Base-by-base conservation (phyloP, 1,140 invertebrate species). In the Cheumatopsyche charites region DNA sequence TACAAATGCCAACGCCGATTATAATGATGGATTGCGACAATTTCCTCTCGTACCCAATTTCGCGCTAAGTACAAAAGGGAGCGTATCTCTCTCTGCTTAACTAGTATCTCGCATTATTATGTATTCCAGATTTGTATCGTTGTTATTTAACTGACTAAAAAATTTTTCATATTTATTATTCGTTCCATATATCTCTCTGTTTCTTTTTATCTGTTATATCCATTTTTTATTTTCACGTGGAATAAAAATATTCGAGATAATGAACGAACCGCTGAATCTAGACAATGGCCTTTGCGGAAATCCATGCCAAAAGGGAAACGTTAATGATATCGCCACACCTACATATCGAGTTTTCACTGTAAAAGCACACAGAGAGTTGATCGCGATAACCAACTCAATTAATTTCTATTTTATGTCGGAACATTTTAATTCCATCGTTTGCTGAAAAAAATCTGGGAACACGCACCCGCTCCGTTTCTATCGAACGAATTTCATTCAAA, bases 21-120 rank as follows among this genome's bases (percentile, higher is more conserved):
- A 21, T 58, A 26, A 58, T 58, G 23, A 58, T 58, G 19, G 12
- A 58, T 58, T 26, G 55, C 23, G 2, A 58, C 55, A 58, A 58
- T 26, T 58, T 58, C 55, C 55, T 58, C 12, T 19, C 23, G 12
- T 13, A 25, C 7, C 55, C 55, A 58, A 3, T 58, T 25, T 25
- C 55, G 29, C 29, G 3, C 29, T 36, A 36, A 36, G 29, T 9
- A 36, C 29, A 36, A 36, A 3, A 9, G 29, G 9, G 9, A n/a
- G n/a, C n/a, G 29, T 36, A 36, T 9, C 3, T 36, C 29, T 36
- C 29, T 9, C 29, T 4, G 3, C 29, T 36, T 9, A 9, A 9
- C 29, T 9, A 36, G 29, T 9, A 36, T 36, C 29, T 36, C 29
- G 29, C 29, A 36, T 9, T 36, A n/a, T n/a, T n/a, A n/a, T n/a